Evolutionary conservation across 2,888 invertebrate species (phyloP), one percentile per base, ranked within the genome.

Genomic region (Netelia fuscicornis): DNA sequence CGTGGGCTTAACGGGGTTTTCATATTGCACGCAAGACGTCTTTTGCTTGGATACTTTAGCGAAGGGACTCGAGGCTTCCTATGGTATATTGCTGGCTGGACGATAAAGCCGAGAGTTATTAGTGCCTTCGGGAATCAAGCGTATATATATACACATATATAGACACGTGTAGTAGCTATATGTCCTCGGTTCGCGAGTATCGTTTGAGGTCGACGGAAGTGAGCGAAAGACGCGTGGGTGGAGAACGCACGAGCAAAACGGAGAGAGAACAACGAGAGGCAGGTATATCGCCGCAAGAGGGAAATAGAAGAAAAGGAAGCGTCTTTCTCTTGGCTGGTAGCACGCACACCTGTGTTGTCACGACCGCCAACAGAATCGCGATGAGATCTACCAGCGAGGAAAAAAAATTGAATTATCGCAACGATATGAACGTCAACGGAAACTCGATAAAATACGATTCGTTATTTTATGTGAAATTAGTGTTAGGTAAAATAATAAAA

Each of bases 181-280:
- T 62, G 25, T 52, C 9, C 58, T 67, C 20, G 58, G 67, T 72
- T 30, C 48, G 37, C 48, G 42, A 62, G 60, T 64, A 25, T 48
- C 52, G 68, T 68, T n/a, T 30, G 44, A 9, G 56, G 9, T 20
- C 78, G 75, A 76, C 85, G 85, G 86, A 83, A 85, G 83, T 85
- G 78, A 74, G 72, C 62, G 62, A 67, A 30, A 44, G 78, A 68
- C 85, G 65, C 82, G 86, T 81, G 79, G 86, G 86, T 78, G 82
- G 79, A 74, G 71, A 76, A 79, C n/a, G 30, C 67, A 60, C 13
- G 65, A 71, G 81, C 72, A 72, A 83, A 70, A 81, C 68, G 70
- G 30, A 54, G 25, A 65, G 65, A 76, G 37, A 37, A 37, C 37
- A 37, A 76, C 23, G 37, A 52, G 54, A 65, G 65, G 56, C 67